Conservation (phyloP, 2,797 vertebrate species). For the Chrysocyon brachyurus region DNA sequence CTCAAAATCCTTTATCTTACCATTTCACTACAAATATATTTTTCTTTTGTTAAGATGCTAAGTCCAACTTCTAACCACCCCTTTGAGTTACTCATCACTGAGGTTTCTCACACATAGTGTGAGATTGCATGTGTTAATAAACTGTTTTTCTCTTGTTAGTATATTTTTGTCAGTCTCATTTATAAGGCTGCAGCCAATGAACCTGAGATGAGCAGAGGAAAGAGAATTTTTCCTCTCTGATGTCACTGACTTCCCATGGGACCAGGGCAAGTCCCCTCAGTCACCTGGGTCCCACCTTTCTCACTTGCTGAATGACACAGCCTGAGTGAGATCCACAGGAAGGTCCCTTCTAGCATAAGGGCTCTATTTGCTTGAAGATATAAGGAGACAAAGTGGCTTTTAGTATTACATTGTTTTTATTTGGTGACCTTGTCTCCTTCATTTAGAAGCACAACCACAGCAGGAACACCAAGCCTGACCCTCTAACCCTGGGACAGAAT, state of each 20-base stretch:
- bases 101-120: background rate
- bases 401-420: background rate
- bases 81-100: background rate
- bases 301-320: background rate
- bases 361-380: background rate
- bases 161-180: background rate
- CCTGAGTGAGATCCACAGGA: background rate
- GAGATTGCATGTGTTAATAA: background rate
- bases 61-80: background rate
- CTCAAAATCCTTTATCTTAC: background rate
- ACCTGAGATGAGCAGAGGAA: background rate
- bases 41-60: slow-evolving; percentile 1
- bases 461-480: background rate
- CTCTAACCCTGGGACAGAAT: background rate
- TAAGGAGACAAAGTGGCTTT: background rate
- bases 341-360: background rate
- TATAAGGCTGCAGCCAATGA: background rate
- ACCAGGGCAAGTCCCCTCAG: background rate
- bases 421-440: background rate
- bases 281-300: background rate
- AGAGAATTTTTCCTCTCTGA: background rate
- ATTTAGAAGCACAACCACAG: background rate
- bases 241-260: background rate
- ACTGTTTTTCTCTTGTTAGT: background rate
- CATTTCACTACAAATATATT: background rate